Evolutionary conservation across 2,888 invertebrate genomes (phyloP).

Genomic region (Linnaemya tessellans): DNA sequence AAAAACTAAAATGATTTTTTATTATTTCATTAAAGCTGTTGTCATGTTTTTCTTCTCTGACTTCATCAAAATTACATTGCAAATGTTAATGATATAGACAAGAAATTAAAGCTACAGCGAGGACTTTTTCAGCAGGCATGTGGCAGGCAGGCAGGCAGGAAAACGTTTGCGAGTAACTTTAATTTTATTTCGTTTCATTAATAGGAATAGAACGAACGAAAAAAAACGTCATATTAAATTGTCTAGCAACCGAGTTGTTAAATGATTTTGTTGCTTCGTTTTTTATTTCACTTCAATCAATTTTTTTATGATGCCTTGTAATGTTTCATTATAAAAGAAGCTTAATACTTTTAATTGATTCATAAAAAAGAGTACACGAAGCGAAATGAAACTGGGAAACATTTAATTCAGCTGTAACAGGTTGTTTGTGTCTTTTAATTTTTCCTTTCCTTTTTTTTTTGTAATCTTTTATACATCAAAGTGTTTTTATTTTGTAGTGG

Average conservation of each 20-base stretch:
- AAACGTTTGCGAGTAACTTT: background rate
- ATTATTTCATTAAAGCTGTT: slow-evolving; percentile 37
- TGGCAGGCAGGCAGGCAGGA: background rate
- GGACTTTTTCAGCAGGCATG: background rate
- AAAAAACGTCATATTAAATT: slow-evolving; percentile 6
- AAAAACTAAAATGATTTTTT: slow-evolving; percentile 35
- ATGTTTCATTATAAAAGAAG: slow-evolving; percentile 49
- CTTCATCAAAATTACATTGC: slow-evolving; percentile 59
- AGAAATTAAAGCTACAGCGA: slow-evolving; percentile 44
- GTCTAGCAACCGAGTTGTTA: slow-evolving; percentile 33
- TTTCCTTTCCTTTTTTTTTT: background rate
- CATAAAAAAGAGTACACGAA: slow-evolving; percentile 64
- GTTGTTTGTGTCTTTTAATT: slow-evolving; percentile 32
- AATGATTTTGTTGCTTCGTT: background rate
- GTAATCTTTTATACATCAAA: slow-evolving; percentile 10
- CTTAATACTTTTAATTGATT: slow-evolving; percentile 68
- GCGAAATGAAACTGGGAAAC: slow-evolving; percentile 55
- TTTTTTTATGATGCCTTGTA: slow-evolving; percentile 26
- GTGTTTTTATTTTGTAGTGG: slow-evolving; percentile 11
- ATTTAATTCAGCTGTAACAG: slow-evolving; percentile 65
- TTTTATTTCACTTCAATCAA: slow-evolving; percentile 2
- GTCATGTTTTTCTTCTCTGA: slow-evolving; percentile 54
- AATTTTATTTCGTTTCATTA: slow-evolving; percentile 3
- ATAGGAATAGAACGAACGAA: background rate
- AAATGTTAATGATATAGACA: slow-evolving; percentile 65